Percentiles rank a stretch among this genome's conserved stretches.
phyloP scores from a whole-genome alignment of 2,888 invertebrate species.

The Aromia moschata region DNA sequence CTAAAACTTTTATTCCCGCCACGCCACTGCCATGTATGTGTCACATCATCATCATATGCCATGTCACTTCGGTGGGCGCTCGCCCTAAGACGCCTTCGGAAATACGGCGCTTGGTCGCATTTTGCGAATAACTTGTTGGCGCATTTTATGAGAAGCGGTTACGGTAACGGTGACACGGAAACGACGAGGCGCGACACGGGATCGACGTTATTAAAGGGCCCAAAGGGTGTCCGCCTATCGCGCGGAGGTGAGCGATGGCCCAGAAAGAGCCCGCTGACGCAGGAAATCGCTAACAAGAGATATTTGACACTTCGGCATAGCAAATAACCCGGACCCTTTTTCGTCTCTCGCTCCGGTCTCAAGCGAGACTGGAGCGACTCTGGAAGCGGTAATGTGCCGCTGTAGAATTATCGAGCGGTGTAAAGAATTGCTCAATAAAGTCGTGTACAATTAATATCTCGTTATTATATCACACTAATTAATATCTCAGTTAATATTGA shows the following conservation, averaged over 20 bases:
- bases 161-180: conserved; percentile 7
- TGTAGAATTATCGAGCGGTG: too few relatives aligned
- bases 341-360: not conserved
- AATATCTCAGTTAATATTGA: too few relatives aligned
- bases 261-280: conserved; percentile 1
- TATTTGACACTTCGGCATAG: conserved; percentile 6
- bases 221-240: conserved; percentile 4
- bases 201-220: conserved; percentile 16
- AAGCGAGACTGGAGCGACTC: too few relatives aligned
- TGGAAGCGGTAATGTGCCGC: too few relatives aligned
- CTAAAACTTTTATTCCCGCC: not conserved
- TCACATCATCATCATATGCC: conserved; percentile 1
- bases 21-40: conserved; percentile 1
- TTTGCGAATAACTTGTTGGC: conserved; percentile 12
- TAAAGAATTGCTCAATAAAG: too few relatives aligned
- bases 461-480: too few relatives aligned
- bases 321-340: conserved; percentile 1
- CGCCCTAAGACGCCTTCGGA: conserved; percentile 8
- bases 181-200: conserved; percentile 11
- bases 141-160: conserved; percentile 4
- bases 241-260: conserved; percentile 3
- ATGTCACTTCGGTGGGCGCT: conserved; percentile 2
- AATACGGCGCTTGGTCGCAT: conserved; percentile 6
- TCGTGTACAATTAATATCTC: too few relatives aligned
- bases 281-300: conserved; percentile 10